These are phyloP conservation scores for Brachyalestes nurse DNA, from an alignment of 2,797 vertebrate species.

Conservation along the genomic window DNA sequence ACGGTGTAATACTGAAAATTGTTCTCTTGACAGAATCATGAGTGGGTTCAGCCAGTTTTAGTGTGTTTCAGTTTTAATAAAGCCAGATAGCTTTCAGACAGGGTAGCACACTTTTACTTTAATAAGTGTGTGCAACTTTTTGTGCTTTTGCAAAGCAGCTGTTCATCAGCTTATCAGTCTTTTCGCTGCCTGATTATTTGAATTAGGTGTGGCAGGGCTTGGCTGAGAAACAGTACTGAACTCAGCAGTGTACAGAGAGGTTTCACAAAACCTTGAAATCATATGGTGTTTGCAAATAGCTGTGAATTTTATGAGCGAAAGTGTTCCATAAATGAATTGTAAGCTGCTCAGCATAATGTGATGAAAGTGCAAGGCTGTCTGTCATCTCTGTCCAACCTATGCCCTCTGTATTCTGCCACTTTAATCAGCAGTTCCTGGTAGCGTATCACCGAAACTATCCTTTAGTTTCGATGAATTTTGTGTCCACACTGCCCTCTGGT, in stretches of 20 bases:
- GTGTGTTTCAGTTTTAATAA: too few species aligned
- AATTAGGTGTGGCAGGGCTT: not conserved
- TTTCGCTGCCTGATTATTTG: not conserved
- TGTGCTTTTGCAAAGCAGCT: not conserved
- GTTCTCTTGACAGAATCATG: not conserved
- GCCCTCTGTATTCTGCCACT: slow-evolving; percentile 66
- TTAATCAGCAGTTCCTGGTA: slow-evolving; percentile 73
- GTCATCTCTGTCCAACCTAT: slow-evolving; percentile 23
- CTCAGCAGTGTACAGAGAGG: not conserved
- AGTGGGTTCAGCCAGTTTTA: not conserved
- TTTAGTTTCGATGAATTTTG: slow-evolving; percentile 75
- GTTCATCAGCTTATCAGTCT: not conserved
- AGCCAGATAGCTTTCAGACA: too few species aligned
- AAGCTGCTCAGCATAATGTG: not conserved
- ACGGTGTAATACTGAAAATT: not conserved
- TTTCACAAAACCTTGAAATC: not conserved
- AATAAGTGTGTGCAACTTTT: too few species aligned
- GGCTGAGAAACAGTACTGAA: not conserved
- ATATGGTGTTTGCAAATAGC: not conserved
- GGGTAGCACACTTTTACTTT: too few species aligned
- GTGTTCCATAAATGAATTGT: not conserved
- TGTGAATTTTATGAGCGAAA: not conserved
- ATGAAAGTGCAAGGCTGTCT: not conserved
- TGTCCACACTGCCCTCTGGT: slow-evolving; percentile 78
- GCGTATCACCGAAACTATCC: slow-evolving; percentile 78